Evolutionary conservation across 2,888 invertebrate species (phyloP).

Genomic region (Hofmannophila pseudospretella): DNA sequence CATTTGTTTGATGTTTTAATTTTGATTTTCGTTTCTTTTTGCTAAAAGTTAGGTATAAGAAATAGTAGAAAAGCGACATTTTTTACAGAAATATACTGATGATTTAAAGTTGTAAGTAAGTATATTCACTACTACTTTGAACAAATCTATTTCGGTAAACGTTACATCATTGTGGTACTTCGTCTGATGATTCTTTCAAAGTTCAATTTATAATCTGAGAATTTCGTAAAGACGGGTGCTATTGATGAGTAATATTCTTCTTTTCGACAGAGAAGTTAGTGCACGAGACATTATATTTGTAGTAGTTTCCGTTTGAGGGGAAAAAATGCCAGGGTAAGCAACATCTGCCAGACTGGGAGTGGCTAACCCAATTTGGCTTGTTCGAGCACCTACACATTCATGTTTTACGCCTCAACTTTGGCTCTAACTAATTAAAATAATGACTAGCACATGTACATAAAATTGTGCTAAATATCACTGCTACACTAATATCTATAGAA

Average conservation of each 20-base stretch:
- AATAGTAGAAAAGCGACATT: too few relatives aligned
- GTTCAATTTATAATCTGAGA: background rate
- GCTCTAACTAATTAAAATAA: background rate
- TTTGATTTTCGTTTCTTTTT: too few relatives aligned
- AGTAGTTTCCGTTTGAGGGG: constrained; percentile 31
- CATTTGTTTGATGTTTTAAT: too few relatives aligned
- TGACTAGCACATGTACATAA: background rate
- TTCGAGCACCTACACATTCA: constrained; percentile 38
- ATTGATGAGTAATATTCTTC: constrained; percentile 31
- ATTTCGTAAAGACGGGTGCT: constrained; percentile 11
- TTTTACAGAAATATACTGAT: too few relatives aligned
- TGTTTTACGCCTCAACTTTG: constrained; percentile 13
- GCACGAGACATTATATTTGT: constrained; percentile 25
- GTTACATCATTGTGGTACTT: constrained; percentile 50
- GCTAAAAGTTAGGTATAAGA: too few relatives aligned
- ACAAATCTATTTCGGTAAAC: constrained; percentile 43
- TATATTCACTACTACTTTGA: background rate
- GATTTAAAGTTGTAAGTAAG: too few relatives aligned
- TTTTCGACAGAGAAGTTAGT: constrained; percentile 47
- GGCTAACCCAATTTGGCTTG: constrained; percentile 49
- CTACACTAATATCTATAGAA: background rate
- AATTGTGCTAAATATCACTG: background rate
- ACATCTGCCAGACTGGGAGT: constrained; percentile 60
- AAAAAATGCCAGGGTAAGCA: constrained; percentile 75
- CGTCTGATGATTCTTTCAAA: constrained; percentile 10